Evolutionary conservation across 1,140 invertebrate genomes (phyloP).

Genomic region (Maconellicoccus hirsutus): DNA sequence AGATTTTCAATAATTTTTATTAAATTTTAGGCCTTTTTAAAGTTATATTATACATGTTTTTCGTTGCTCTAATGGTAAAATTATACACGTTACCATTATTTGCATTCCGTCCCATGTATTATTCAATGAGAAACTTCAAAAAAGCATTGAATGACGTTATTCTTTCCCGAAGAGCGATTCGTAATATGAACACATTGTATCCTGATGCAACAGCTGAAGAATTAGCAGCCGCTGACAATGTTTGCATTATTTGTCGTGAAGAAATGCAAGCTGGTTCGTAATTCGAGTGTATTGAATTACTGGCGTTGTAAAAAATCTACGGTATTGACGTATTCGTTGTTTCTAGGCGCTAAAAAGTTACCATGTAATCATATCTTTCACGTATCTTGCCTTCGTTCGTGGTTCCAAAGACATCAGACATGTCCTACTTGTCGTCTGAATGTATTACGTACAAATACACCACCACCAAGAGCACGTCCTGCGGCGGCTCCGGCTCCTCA

Average conservation of each 20-base stretch:
- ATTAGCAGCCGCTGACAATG: slow-evolving; percentile 86
- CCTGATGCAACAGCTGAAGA: slow-evolving; percentile 93
- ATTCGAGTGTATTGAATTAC: slow-evolving; percentile 3
- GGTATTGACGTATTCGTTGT: slow-evolving; percentile 32
- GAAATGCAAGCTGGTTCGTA: slow-evolving; percentile 59
- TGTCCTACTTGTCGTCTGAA: slow-evolving; percentile 98
- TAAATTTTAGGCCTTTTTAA: slow-evolving; percentile 48
- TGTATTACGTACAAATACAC: slow-evolving; percentile 56
- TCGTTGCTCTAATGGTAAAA: slow-evolving; percentile 92
- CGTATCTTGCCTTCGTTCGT: slow-evolving; percentile 91
- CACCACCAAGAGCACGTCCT: slow-evolving; percentile 34
- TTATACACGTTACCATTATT: slow-evolving; percentile 97
- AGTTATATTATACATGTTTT: slow-evolving; percentile 84
- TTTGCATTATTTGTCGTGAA: slow-evolving; percentile 97
- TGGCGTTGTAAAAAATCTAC: no score
- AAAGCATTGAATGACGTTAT: slow-evolving; percentile 97
- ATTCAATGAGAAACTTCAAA: slow-evolving; percentile 93
- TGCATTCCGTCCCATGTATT: slow-evolving; percentile 97
- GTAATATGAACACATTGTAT: slow-evolving; percentile 96
- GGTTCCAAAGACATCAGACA: slow-evolving; percentile 99
- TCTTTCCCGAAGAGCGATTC: slow-evolving; percentile 87
- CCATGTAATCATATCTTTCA: slow-evolving; percentile 99
- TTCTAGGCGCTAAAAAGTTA: slow-evolving; percentile 82
- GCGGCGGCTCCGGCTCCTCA: slow-evolving; percentile 31
- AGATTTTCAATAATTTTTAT: slow-evolving; percentile 25